Base-by-base conservation (phyloP, 2,113 vertebrate species). In the Neotragus moschatus region DNA sequence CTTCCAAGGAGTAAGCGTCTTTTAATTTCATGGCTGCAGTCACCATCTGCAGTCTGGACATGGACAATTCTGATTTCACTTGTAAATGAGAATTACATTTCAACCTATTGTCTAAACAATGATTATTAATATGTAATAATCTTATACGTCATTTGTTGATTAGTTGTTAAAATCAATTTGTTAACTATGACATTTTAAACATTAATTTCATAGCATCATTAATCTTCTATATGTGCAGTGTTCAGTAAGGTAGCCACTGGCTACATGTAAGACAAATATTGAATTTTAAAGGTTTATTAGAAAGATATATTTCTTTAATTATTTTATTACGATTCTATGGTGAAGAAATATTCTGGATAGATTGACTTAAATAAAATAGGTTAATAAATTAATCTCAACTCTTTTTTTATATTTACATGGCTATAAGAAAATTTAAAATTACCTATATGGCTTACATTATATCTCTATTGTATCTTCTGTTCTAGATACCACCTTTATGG, bases 181-280 rank as follows among this genome's bases (percentile, higher is more conserved):
- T 92, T 88, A 91, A 85, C 47, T 13, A 60, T 58, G 33, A 36
- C 47, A 75, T 94, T 98, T 94, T 94, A 84, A 91, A 56, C 2
- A 53, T 85, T 79, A 47, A 49, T 61, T 93, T 91, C 11, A 77
- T 63, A 28, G 80, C 7, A 49, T 85, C 33, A 39, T 94, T 73
- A 89, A 86, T 84, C 61, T 56, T 82, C 5, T 53, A 45, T 66
- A 33, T 94, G 23, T 87, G 5, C 21, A 23, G 0, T 91, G 7
- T 33, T 15, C 3, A 58, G 0, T 28, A 93, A 88, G 30, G 2
- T 56, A 61, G n/a, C 36, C 21, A 43, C n/a, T 61, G 47, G 43
- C 60, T 21, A 73, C 33, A 61, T 36, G 25, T 88, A 91, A 88
- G 85, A 43, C 60, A 61, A 1, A 75, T 4, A 17, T 0, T 39